Percentiles rank a stretch among this genome's conserved stretches.
phyloP scores from a whole-genome alignment of 2,888 invertebrate species.

The Caradrina clavipalpis region DNA sequence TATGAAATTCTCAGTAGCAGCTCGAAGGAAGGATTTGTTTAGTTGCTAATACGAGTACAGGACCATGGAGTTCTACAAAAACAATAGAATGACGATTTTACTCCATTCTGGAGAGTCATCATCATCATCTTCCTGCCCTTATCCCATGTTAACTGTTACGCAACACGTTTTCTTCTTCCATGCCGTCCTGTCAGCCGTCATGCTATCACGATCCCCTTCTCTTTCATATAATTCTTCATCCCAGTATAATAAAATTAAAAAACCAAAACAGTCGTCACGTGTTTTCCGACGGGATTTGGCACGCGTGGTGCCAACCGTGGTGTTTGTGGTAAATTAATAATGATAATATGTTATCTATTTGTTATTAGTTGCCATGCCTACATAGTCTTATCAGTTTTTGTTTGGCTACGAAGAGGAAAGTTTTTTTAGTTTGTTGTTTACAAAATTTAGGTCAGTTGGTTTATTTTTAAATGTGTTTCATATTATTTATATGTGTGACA shows the following conservation, averaged over 20 bases:
- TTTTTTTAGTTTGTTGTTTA: conserved; percentile 4
- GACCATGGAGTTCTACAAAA: neutral
- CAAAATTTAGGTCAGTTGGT: conserved; percentile 14
- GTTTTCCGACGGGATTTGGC: conserved; percentile 15
- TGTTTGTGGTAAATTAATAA: conserved; percentile 17
- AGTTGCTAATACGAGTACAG: too few relatives aligned
- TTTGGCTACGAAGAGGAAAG: neutral
- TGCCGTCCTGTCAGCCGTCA: too few relatives aligned
- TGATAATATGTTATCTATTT: conserved; percentile 7
- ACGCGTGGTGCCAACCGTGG: conserved; percentile 7
- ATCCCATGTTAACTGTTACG: too few relatives aligned
- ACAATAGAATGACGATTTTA: neutral
- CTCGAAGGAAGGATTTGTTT: too few relatives aligned
- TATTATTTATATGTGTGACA: neutral
- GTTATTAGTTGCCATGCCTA: conserved; percentile 39
- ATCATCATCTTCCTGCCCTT: too few relatives aligned
- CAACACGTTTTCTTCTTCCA: too few relatives aligned
- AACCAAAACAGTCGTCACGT: conserved; percentile 16
- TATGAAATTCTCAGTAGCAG: too few relatives aligned
- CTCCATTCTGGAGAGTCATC: neutral
- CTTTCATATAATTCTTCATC: too few relatives aligned
- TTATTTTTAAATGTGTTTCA: neutral
- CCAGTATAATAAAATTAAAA: neutral
- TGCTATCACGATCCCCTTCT: too few relatives aligned
- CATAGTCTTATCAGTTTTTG: conserved; percentile 11